Evolutionary conservation across 1,140 invertebrate species (phyloP), one percentile per base, ranked within the genome.

Genomic region (Tetragonula clypearis): DNA sequence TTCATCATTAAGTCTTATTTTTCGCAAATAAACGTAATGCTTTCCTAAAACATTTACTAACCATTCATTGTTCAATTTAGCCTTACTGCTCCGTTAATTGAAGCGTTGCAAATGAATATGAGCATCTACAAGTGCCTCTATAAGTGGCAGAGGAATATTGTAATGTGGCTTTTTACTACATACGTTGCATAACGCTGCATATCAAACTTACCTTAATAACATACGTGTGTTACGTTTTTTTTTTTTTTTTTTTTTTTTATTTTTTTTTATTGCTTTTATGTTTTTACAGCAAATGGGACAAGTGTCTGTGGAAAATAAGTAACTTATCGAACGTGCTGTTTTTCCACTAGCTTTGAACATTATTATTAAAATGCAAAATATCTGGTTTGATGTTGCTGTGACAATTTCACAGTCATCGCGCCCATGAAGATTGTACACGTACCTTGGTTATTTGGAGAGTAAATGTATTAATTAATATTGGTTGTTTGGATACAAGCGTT

Each of bases 21-120:
- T 93, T 93, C 84, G 91, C 92, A 93, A 95, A 94, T 94, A 93
- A 94, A 94, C 87, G 90, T 91, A 93, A 93, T 92, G 93, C 93
- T 94, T 94, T 93, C 82, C 91, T 91, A 92, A 88, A 86, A 92
- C 84, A 90, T 89, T 92, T 91, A 94, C 94, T 95, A 94, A 95
- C 93, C 85, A 91, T 92, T 87, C 41, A 74, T 86, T 86, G 0
- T 49, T 88, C 56, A 60, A 77, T 83, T 30, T 79, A 85, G 88
- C 82, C 80, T 35, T 90, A 30, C 30, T 26, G 79, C 26, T 88
- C 23, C n/a, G 12, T 76, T n/a, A n/a, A 8, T 49, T 49, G 0
- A 26, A 74, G 30, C 19, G 55, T 49, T 68, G n/a, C 21, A 35
- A 35, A 35, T 35, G 35, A 35, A 35, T 1, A 4, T 3, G 35